A percentile compares a stretch with the other conserved stretches of the same genome.
phyloP scores from a whole-genome alignment of 2,113 vertebrate genomes.

The Columba janthina region DNA sequence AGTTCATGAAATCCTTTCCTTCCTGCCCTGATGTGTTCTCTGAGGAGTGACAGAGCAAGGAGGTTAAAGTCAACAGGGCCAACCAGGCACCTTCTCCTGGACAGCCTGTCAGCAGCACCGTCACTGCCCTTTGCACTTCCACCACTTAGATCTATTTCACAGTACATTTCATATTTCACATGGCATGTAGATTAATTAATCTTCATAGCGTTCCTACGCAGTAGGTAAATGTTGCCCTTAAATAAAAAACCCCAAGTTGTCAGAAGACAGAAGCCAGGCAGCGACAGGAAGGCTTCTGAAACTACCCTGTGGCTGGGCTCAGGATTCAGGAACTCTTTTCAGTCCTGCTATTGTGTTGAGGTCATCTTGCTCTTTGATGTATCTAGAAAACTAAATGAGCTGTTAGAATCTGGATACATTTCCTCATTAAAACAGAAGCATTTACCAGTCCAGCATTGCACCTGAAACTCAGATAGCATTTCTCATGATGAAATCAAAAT shows the following conservation, averaged over 20 bases:
- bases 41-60: not conserved
- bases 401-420: slow-evolving; percentile 41
- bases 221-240: not conserved
- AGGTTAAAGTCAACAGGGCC: not conserved
- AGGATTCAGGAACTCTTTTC: slow-evolving; percentile 11
- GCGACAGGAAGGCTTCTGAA: not conserved
- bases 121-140: not conserved
- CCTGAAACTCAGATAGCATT: not conserved
- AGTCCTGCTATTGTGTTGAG: not conserved
- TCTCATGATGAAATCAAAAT: slow-evolving; percentile 59
- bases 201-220: not conserved
- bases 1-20: not conserved
- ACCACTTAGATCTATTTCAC: not conserved
- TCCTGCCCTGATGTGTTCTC: not conserved
- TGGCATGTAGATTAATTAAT: not conserved
- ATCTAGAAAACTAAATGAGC: slow-evolving; percentile 33
- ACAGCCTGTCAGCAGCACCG: not conserved
- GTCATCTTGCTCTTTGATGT: slow-evolving; percentile 15
- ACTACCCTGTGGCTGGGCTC: not conserved
- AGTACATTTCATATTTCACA: not conserved
- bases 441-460: not conserved
- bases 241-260: not conserved
- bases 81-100: not conserved
- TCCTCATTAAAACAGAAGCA: slow-evolving; percentile 16
- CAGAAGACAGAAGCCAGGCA: not conserved